phyloP scores from a whole-genome alignment of 2,888 invertebrate genomes.

The Agrypnus murinus region DNA sequence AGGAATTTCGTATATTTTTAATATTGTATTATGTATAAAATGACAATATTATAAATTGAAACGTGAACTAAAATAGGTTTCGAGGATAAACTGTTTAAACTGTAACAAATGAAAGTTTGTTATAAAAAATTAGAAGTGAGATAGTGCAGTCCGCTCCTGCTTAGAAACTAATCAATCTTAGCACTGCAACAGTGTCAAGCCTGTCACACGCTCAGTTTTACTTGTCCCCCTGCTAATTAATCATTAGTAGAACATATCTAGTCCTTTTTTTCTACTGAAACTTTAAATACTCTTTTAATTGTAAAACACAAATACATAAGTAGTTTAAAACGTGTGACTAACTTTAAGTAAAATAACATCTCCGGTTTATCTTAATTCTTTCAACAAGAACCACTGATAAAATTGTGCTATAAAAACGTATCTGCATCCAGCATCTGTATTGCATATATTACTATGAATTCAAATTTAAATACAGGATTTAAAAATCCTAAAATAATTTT shows the following conservation, averaged over 20 bases:
- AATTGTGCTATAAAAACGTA: background rate
- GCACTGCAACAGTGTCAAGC: slow-evolving; percentile 60
- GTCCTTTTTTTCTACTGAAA: slow-evolving; percentile 39
- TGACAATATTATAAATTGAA: too few relatives aligned
- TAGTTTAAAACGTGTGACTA: background rate
- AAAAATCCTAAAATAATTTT: slow-evolving; percentile 27
- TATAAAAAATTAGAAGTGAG: too few relatives aligned
- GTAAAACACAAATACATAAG: background rate
- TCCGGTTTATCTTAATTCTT: too few relatives aligned
- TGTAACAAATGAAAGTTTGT: too few relatives aligned
- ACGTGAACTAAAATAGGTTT: too few relatives aligned
- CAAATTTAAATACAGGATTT: background rate
- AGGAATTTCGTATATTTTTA: too few relatives aligned
- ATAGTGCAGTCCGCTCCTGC: slow-evolving; percentile 32
- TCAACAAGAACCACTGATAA: background rate
- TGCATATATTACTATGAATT: slow-evolving; percentile 12
- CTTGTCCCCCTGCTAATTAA: slow-evolving; percentile 67
- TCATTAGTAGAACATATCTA: slow-evolving; percentile 62
- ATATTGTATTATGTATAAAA: too few relatives aligned
- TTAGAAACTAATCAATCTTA: slow-evolving; percentile 54
- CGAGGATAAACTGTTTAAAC: too few relatives aligned
- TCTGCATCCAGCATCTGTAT: slow-evolving; percentile 28
- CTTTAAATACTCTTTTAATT: slow-evolving; percentile 7
- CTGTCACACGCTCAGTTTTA: slow-evolving; percentile 68
- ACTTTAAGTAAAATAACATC: background rate